Base-by-base conservation (phyloP, 2,113 vertebrate genomes). In the Myxocyprinus asiaticus region DNA sequence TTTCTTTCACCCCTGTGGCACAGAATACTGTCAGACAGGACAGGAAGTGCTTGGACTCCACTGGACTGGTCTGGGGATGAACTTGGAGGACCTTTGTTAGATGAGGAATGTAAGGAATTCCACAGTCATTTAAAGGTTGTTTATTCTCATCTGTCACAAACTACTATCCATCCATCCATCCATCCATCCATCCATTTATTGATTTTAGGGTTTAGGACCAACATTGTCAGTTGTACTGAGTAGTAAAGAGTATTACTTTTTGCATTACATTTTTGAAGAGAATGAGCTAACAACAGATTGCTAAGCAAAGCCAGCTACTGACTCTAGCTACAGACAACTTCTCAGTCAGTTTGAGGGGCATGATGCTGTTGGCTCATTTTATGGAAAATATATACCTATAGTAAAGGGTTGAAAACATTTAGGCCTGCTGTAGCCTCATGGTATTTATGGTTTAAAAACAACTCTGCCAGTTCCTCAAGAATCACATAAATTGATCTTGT, bases 41-140 rank as follows among this genome's bases (percentile, higher is more conserved):
- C 73, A 86, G 83, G 87, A 91, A 85, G 68, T 56, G 42, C 42
- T 11, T 56, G 84, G 84, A 90, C 86, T 87, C 84, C 73, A 33
- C 42, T 71, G 83, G 76, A 58, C 22, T 33, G 22, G 22, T 33
- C 79, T 84, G 77, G 44, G 14, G 75, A 61, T 56, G 74, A 72
- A 75, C 45, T 63, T 50, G 70, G 71, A 86, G 70, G 45, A 53
- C 48, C 55, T 58, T 64, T 51, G n/a, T 43, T 15, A 9, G 59
- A 64, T 56, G 67, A 64, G 47, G 73, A 85, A 80, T 76, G 53
- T 12, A 42, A 42, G 55, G 73, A 77, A 80, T 80, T 72, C 15
- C 22, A 55, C 58, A 14, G 69, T 17, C 61, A 67, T 76, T 45
- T 33, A 6, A 42, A 45, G 45, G 42, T 6, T 10, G 45, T 15